Evolutionary conservation across 1,140 invertebrate species (phyloP).

Genomic region (Drosophila busckii): DNA sequence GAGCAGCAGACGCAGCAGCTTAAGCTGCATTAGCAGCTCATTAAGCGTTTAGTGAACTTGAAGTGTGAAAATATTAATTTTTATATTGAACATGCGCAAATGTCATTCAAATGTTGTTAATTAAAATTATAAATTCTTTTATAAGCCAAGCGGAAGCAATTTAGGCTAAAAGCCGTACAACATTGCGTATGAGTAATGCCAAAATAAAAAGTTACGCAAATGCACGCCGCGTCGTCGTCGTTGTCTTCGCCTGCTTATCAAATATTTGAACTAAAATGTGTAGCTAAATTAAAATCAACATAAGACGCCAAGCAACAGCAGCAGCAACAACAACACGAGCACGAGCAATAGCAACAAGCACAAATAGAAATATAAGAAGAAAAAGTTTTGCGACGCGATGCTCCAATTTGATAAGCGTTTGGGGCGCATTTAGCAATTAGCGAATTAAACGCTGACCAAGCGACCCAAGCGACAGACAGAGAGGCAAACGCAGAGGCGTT

Average conservation of each 20-base stretch:
- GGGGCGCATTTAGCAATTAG: constrained; percentile 72
- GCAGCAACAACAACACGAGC: background rate
- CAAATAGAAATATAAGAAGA: constrained; percentile 34
- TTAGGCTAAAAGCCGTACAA: constrained; percentile 23
- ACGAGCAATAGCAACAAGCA: constrained; percentile 16
- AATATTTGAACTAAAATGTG: constrained; percentile 72
- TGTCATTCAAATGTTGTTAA: constrained; percentile 1
- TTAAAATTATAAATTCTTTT: constrained; percentile 16
- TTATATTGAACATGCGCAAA: background rate
- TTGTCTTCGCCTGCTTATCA: constrained; percentile 49
- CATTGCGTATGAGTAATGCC: constrained; percentile 63
- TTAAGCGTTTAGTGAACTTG: constrained; percentile 61
- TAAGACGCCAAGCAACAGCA: constrained; percentile 45
- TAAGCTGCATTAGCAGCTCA: constrained; percentile 40
- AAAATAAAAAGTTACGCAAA: constrained; percentile 53
- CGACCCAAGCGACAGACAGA: constrained; percentile 9
- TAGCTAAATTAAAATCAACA: constrained; percentile 69
- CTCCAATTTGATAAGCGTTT: constrained; percentile 72
- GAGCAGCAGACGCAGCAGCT: constrained; percentile 5
- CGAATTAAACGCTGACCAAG: constrained; percentile 58
- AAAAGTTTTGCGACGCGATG: constrained; percentile 51
- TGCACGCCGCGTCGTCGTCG: constrained; percentile 14
- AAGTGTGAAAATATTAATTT: constrained; percentile 15
- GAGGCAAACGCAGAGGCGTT: constrained; percentile 23
- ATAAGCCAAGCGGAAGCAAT: constrained; percentile 52